Conservation (phyloP, 2,888 invertebrate species). For the Stegana nigrithorax region DNA sequence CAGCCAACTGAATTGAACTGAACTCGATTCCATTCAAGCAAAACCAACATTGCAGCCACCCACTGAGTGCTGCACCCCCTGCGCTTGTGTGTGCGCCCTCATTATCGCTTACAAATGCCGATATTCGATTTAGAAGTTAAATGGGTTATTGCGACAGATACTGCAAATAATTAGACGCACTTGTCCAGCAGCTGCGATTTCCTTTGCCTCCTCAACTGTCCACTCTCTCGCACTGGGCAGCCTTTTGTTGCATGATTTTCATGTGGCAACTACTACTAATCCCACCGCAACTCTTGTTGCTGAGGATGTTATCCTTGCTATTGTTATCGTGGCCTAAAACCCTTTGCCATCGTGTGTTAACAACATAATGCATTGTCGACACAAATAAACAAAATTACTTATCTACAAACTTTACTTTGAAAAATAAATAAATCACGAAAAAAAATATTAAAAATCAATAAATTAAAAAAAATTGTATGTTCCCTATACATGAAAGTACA, state of each 20-base stretch:
- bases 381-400: too few species aligned
- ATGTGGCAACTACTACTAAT: too few species aligned
- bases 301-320: background rate
- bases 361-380: slow-evolving; percentile 50
- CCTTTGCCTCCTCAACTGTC: too few species aligned
- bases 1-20: background rate
- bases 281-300: background rate
- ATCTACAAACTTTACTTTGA: too few species aligned
- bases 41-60: background rate
- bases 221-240: background rate
- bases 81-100: slow-evolving; percentile 17
- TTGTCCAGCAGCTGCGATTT: slow-evolving; percentile 27
- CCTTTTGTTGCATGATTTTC: background rate
- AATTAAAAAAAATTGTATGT: too few species aligned
- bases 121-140: slow-evolving; percentile 54
- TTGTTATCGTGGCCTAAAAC: background rate
- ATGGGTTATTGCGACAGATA: slow-evolving; percentile 41
- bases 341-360: slow-evolving; percentile 14
- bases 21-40: background rate
- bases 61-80: slow-evolving; percentile 14
- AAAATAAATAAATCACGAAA: too few species aligned
- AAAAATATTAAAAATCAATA: too few species aligned
- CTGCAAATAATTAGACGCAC: slow-evolving; percentile 10
- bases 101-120: slow-evolving; percentile 46
- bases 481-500: too few species aligned